A percentile compares a stretch with the other conserved stretches of the same genome.
Evolutionary conservation across 2,797 vertebrate species (phyloP).

Genomic region (Sphenopsis melanotis): DNA sequence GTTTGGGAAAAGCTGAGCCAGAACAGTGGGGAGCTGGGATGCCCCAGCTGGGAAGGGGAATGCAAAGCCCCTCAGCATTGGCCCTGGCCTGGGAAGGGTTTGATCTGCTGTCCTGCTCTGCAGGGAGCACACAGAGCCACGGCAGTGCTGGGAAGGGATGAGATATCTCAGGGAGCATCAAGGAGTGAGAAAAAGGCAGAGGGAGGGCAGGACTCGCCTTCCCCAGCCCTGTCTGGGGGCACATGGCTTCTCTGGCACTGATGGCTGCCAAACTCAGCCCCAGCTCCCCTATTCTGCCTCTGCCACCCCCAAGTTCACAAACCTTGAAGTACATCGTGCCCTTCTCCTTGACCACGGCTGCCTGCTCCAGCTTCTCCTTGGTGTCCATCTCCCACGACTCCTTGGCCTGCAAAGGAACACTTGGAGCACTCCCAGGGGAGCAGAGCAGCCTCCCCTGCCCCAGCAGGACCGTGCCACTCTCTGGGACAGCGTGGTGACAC

Average conservation of each 20-base stretch:
- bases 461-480: not conserved
- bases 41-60: not conserved
- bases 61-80: not conserved
- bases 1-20: not conserved
- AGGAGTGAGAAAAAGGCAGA: not conserved
- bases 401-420: constrained; percentile 82
- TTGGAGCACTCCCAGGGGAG: not conserved
- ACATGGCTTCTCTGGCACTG: fast-evolving
- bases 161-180: not conserved
- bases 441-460: not conserved
- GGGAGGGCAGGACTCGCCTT: not conserved
- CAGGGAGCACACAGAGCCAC: not conserved
- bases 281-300: not conserved
- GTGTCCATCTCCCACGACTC: constrained; percentile 97
- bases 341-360: constrained; percentile 86
- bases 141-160: not conserved
- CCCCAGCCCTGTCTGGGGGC: not conserved
- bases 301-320: not conserved
- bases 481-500: not conserved
- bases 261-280: not conserved
- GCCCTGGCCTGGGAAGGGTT: not conserved
- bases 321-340: constrained; percentile 97
- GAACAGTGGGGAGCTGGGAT: not conserved
- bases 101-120: not conserved
- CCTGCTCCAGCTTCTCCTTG: constrained; percentile 88